Percentiles rank a stretch among this genome's conserved stretches.
Conservation (phyloP, 2,113 vertebrate genomes). For the Puffinus mauretanicus region DNA sequence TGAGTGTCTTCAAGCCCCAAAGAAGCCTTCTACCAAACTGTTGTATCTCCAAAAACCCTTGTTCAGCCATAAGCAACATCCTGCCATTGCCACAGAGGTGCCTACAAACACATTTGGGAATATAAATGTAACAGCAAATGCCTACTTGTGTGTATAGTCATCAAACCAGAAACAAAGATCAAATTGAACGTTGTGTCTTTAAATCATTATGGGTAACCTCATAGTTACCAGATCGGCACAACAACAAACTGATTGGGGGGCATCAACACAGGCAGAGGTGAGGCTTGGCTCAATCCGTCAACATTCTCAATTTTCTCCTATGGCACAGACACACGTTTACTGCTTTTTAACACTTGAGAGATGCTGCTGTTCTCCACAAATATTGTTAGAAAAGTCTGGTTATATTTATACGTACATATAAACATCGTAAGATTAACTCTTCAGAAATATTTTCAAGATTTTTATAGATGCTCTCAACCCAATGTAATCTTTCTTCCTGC, state of each 20-base stretch:
- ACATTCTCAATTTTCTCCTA: not conserved
- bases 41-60: not conserved
- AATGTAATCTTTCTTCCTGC: not conserved
- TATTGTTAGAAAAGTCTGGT: not conserved
- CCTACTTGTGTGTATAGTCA: not conserved
- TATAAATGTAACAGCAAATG: not conserved
- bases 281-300: not conserved
- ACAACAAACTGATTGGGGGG: not conserved
- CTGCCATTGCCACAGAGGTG: not conserved
- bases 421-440: not conserved
- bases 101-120: not conserved
- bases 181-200: not conserved
- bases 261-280: not conserved
- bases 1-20: not conserved
- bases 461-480: conserved; percentile 1
- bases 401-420: not conserved
- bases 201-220: not conserved
- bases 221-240: not conserved
- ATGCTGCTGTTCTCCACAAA: not conserved
- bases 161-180: not conserved
- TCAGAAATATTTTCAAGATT: conserved; percentile 15
- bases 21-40: not conserved
- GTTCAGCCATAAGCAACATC: not conserved
- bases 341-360: not conserved
- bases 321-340: not conserved